Evolutionary conservation across 2,797 vertebrate species (phyloP), one percentile per base, ranked within the genome.

Genomic region (Sparus aurata): DNA sequence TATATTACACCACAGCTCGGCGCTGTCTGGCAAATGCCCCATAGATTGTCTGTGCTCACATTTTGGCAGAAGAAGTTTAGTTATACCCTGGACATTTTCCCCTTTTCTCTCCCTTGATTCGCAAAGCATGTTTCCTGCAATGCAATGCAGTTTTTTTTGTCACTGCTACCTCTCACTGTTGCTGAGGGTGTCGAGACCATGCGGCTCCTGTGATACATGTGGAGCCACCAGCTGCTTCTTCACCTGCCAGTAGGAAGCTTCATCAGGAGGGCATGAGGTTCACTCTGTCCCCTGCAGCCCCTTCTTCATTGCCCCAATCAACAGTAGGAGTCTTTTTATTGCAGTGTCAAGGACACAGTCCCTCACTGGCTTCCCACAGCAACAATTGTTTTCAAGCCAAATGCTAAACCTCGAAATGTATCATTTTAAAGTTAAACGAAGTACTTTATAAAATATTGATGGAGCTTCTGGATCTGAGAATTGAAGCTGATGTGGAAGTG

Each of bases 201-300:
- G 65, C 71, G 81, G 69, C 75, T 50, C 63, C 58, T 82, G 25
- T 77, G 76, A 81, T 74, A 4, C 84, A 67, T 43, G 8, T 25
- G 70, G 79, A 80, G 84, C 34, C 75, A 76, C 84, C 78, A 76
- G 87, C 84, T 87, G 85, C 79, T 81, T 75, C 22, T 47, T 80
- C 66, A 68, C 79, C 86, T 82, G 77, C 74, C 74, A 73, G 63
- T 47, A 20, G 12, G n/a, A 47, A 59, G 79, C 69, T 69, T 61
- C 60, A 65, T 76, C 72, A 49, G 73, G 55, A 73, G 52, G 64
- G 30, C 27, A 12, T 46, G 53, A 58, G 41, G 76, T 75, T 85
- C 34, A 67, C 17, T 22, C 52, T n/a, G 23, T 34, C 55, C n/a
- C 75, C 79, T 55, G 74, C 73, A 69, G 17, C 62, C 43, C 12